Percentiles rank a stretch among this genome's conserved stretches.
These are phyloP conservation scores for Anagyrus pseudococci DNA, from an alignment of 2,888 invertebrate genomes.

Conservation along the genomic window DNA sequence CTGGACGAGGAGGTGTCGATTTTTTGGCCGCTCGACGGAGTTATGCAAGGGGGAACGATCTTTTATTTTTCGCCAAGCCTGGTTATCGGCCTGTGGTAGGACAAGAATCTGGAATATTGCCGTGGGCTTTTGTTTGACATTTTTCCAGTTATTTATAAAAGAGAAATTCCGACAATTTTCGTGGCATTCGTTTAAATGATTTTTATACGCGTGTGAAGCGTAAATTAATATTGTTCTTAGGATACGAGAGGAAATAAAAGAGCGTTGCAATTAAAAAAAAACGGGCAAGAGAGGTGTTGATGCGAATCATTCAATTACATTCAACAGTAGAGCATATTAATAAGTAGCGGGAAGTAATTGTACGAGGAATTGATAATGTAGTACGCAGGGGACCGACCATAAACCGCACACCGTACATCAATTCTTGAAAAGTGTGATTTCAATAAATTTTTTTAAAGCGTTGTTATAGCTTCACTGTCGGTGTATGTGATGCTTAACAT, in stretches of 20 bases:
- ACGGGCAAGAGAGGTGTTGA: no score
- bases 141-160: no score
- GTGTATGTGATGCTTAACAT: not conserved
- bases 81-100: constrained; percentile 1
- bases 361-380: not conserved
- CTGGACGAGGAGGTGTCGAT: not conserved
- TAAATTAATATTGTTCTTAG: no score
- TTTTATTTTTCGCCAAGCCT: not conserved
- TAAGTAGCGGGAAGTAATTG: not conserved
- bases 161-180: no score
- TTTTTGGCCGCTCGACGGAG: not conserved
- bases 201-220: no score
- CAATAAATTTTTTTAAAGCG: constrained; percentile 6
- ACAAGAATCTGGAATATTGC: no score
- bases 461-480: not conserved
- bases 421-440: not conserved
- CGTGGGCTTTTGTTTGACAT: no score
- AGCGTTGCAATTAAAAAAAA: no score
- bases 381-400: not conserved
- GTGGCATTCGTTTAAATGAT: no score
- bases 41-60: not conserved
- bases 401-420: not conserved
- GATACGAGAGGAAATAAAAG: no score
- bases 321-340: not conserved
- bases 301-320: no score